These are phyloP conservation scores for Proterorhinus semilunaris DNA, from an alignment of 2,113 vertebrate genomes.

Conservation along the genomic window DNA sequence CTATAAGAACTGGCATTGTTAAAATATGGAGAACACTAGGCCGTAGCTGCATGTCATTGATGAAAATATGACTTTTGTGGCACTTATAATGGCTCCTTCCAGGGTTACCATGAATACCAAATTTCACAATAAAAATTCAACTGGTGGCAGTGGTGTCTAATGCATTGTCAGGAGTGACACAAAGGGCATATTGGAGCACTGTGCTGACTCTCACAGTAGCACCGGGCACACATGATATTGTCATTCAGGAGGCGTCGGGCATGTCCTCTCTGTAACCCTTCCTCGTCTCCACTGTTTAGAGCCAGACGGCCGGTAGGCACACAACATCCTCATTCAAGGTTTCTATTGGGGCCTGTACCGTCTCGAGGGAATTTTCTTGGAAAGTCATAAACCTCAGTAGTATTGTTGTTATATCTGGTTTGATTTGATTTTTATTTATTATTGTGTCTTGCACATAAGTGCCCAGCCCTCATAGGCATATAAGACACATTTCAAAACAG, in stretches of 20 bases:
- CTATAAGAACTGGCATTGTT: neutral
- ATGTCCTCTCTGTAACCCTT: conserved; percentile 53
- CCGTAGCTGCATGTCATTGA: conserved; percentile 29
- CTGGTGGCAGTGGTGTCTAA: conserved; percentile 31
- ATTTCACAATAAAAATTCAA: conserved; percentile 52
- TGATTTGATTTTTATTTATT: too few relatives aligned
- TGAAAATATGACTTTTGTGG: conserved; percentile 17
- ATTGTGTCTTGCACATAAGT: too few relatives aligned
- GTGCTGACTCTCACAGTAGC: conserved; percentile 4
- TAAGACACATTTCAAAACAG: too few relatives aligned
- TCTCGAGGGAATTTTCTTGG: neutral
- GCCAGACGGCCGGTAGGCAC: conserved; percentile 47
- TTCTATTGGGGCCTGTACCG: neutral
- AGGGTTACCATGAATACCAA: neutral
- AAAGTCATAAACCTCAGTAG: too few relatives aligned
- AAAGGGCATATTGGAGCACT: conserved; percentile 1
- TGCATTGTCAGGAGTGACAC: conserved; percentile 26
- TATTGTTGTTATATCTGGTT: too few relatives aligned
- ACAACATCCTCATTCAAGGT: neutral
- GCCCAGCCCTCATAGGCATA: too few relatives aligned
- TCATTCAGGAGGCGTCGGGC: conserved; percentile 55
- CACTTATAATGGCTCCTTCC: neutral
- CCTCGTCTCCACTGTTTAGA: conserved; percentile 57
- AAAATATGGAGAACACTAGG: neutral
- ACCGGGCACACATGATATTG: conserved; percentile 32